Evolutionary conservation across 2,888 invertebrate species (phyloP).

Genomic region (Drosophila longiperda): DNA sequence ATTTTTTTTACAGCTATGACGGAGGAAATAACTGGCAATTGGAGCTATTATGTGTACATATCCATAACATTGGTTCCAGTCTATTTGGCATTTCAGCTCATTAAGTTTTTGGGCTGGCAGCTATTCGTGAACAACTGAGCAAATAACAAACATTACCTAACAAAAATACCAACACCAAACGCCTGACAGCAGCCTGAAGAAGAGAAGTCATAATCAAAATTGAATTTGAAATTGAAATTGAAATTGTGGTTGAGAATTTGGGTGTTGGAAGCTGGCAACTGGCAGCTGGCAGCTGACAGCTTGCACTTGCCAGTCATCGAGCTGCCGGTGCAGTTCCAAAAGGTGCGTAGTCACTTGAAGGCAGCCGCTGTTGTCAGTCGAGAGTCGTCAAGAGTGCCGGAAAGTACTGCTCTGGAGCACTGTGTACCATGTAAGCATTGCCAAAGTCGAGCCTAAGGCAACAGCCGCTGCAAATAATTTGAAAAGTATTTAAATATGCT

Average conservation of each 20-base stretch:
- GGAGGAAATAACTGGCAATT: slow-evolving; percentile 84
- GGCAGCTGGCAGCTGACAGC: slow-evolving; percentile 11
- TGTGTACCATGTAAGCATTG: slow-evolving; percentile 11
- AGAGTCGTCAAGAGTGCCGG: slow-evolving; percentile 24
- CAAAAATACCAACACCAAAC: slow-evolving; percentile 1
- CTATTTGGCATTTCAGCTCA: slow-evolving; percentile 84
- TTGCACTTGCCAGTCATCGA: slow-evolving; percentile 20
- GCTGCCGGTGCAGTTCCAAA: slow-evolving; percentile 21
- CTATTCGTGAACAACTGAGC: slow-evolving; percentile 85
- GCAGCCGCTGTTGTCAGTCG: slow-evolving; percentile 54
- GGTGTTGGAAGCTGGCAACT: not conserved
- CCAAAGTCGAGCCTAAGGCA: slow-evolving; percentile 9
- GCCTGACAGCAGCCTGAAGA: slow-evolving; percentile 6
- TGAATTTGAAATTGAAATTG: slow-evolving; percentile 23
- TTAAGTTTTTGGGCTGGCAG: slow-evolving; percentile 85
- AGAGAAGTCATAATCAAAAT: slow-evolving; percentile 37
- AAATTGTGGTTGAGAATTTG: slow-evolving; percentile 8
- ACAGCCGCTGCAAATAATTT: slow-evolving; percentile 44
- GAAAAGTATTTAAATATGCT: slow-evolving; percentile 68
- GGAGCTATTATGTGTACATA: slow-evolving; percentile 84
- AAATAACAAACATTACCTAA: slow-evolving; percentile 51
- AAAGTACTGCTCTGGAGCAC: slow-evolving; percentile 2
- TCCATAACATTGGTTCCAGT: slow-evolving; percentile 84
- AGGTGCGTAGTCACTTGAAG: slow-evolving; percentile 72
- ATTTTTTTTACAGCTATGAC: slow-evolving; percentile 80